phyloP scores from a whole-genome alignment of 2,797 vertebrate species.

The Argentina silus region DNA sequence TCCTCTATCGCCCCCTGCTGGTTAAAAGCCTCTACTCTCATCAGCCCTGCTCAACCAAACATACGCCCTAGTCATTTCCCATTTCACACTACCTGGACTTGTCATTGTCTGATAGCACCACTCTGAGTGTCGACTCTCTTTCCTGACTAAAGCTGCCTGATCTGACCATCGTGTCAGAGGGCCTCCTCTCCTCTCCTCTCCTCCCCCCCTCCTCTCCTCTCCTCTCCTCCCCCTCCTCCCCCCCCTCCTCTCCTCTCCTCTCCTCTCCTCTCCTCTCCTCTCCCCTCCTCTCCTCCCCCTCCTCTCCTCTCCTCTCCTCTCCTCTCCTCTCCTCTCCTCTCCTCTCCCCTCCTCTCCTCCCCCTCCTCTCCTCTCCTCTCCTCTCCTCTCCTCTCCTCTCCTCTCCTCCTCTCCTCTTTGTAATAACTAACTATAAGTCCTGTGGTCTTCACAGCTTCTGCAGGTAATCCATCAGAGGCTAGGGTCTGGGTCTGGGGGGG shows the following conservation, averaged over 20 bases:
- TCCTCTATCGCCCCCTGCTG: constrained; percentile 86
- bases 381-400: too few species aligned
- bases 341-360: too few species aligned
- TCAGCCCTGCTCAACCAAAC: constrained; percentile 71
- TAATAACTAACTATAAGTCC: constrained; percentile 14
- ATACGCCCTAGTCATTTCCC: constrained; percentile 58
- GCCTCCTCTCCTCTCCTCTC: too few species aligned
- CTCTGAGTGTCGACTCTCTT: constrained; percentile 38
- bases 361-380: too few species aligned
- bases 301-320: too few species aligned
- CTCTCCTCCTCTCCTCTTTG: constrained; percentile 23
- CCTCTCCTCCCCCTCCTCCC: too few species aligned
- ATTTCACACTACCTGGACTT: constrained; percentile 78
- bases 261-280: too few species aligned
- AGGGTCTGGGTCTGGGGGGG: constrained; percentile 28
- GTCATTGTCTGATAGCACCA: constrained; percentile 65
- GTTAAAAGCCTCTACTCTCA: constrained; percentile 77
- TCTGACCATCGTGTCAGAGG: too few species aligned
- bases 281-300: too few species aligned
- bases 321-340: too few species aligned
- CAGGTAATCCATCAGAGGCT: constrained; percentile 60
- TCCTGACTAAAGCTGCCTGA: neutral
- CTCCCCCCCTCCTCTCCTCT: too few species aligned
- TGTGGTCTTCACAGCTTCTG: constrained; percentile 42
- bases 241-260: too few species aligned